These are phyloP conservation scores for Caenorhabditis sinica DNA, from an alignment of 2,888 invertebrate genomes.

Conservation along the genomic window DNA sequence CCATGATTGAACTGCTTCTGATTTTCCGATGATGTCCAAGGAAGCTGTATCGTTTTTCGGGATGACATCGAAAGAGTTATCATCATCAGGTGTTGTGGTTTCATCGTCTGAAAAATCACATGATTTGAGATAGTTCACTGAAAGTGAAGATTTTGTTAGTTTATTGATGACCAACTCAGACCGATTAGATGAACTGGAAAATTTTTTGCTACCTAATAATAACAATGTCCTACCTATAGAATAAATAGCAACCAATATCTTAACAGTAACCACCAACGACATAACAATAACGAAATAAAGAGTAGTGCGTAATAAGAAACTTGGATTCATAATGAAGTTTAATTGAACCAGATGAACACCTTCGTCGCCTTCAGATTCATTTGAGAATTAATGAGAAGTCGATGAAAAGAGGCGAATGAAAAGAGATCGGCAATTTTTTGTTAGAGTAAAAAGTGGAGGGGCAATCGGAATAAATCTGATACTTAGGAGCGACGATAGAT, in stretches of 20 bases:
- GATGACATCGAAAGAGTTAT: slow-evolving; percentile 9
- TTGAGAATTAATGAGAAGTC: slow-evolving; percentile 18
- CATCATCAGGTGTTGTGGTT: not conserved
- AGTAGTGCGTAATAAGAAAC: slow-evolving; percentile 23
- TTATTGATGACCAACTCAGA: too few species aligned
- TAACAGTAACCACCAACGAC: slow-evolving; percentile 19
- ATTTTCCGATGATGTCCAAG: slow-evolving; percentile 41
- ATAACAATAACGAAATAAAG: slow-evolving; percentile 35
- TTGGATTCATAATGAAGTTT: slow-evolving; percentile 49
- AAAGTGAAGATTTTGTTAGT: too few species aligned
- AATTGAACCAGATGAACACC: slow-evolving; percentile 12
- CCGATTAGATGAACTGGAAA: too few species aligned
- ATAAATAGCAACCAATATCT: slow-evolving; percentile 14
- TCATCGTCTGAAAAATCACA: slow-evolving; percentile 7
- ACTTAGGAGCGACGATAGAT: slow-evolving; percentile 21
- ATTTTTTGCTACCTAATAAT: too few species aligned
- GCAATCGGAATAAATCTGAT: slow-evolving; percentile 26
- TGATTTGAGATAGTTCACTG: not conserved
- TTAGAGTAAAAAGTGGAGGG: slow-evolving; percentile 21
- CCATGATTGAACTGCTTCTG: slow-evolving; percentile 50
- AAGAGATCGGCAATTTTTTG: not conserved
- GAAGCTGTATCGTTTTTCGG: slow-evolving; percentile 36
- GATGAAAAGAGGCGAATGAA: not conserved
- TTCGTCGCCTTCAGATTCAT: slow-evolving; percentile 8
- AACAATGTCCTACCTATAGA: slow-evolving; percentile 20